Percentiles rank a stretch among this genome's conserved stretches.
Conservation (phyloP, 2,888 invertebrate genomes). For the Galerucella calmariensis region DNA sequence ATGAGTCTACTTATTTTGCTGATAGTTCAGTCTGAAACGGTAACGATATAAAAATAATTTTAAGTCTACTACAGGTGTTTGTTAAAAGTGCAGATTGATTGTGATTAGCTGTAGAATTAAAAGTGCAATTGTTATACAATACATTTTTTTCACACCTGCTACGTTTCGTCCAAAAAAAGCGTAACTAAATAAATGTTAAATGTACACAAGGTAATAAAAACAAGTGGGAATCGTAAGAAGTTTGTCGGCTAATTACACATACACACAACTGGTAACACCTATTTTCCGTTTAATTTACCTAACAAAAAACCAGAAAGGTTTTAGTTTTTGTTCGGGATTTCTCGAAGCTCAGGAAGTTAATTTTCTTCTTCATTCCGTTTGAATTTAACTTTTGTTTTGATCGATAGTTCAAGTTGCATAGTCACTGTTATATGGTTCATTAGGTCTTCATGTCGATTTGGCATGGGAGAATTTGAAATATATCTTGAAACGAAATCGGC, state of each 20-base stretch:
- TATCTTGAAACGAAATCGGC: background rate
- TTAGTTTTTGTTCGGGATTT: background rate
- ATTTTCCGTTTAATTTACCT: constrained; percentile 1
- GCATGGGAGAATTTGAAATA: constrained; percentile 2
- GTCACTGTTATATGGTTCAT: constrained; percentile 5
- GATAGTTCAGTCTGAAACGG: no score
- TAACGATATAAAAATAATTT: no score
- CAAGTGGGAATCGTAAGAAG: background rate
- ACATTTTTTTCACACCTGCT: background rate
- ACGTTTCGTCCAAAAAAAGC: background rate
- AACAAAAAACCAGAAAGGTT: background rate
- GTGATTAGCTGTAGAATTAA: no score
- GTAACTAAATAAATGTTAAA: background rate
- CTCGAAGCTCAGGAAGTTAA: constrained; percentile 2
- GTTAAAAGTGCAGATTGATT: no score
- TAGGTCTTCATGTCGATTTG: constrained; percentile 1
- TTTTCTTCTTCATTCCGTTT: background rate
- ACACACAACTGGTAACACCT: constrained; percentile 3
- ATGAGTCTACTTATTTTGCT: no score
- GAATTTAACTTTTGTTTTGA: constrained; percentile 3
- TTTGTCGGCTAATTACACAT: constrained; percentile 15
- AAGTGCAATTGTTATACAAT: background rate
- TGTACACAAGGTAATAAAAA: constrained; percentile 5
- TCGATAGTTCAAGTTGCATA: background rate
- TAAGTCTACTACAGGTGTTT: no score